Evolutionary conservation across 2,797 vertebrate genomes (phyloP), one percentile per base, ranked within the genome.

Genomic region (Podarcis lilfordi): DNA sequence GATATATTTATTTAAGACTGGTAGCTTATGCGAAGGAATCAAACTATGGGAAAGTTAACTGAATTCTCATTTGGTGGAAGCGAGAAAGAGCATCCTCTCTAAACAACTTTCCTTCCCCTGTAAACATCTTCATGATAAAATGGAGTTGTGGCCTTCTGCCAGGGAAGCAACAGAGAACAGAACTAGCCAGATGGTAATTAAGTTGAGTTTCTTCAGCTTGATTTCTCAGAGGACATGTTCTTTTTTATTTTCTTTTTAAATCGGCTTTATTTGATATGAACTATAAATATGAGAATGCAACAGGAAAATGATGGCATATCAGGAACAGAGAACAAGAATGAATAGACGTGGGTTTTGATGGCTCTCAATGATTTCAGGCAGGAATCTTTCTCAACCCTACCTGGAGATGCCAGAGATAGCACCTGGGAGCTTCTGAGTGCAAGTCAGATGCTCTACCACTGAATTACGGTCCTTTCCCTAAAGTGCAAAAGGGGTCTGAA

Each of bases 151-250:
- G 88, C 77, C 84, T 89, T 21, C 64, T 66, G 21, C 55, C 74
- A 66, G 81, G 75, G 81, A 76, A 90, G 80, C 82, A 87, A 69
- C 55, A 84, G 88, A 88, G 90, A 83, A 86, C 55, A 61, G 68
- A 87, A 75, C 78, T 27, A 81, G 85, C 79, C 89, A 94, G 91
- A 92, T 92, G 91, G 71, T 80, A 64, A 40, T 29, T 90, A 91
- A 89, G 84, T 68, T 5, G 9, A 86, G 66, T 75, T 64, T 91
- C 66, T 79, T 80, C 1, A 85, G n/a, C 11, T 90, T 89, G 80
- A 68, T 88, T 95, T 92, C 88, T 91, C 79, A 0, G 45, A 85
- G 80, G 79, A 64, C 0, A 88, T 80, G 45, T 25, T 72, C 83
- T 78, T 50, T 90, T 91, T 89, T 72, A 78, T 21, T 0, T 74